A percentile compares a stretch with the other conserved stretches of the same genome.
Conservation (phyloP, 1,140 invertebrate species). For the Drosophila ficusphila region DNA sequence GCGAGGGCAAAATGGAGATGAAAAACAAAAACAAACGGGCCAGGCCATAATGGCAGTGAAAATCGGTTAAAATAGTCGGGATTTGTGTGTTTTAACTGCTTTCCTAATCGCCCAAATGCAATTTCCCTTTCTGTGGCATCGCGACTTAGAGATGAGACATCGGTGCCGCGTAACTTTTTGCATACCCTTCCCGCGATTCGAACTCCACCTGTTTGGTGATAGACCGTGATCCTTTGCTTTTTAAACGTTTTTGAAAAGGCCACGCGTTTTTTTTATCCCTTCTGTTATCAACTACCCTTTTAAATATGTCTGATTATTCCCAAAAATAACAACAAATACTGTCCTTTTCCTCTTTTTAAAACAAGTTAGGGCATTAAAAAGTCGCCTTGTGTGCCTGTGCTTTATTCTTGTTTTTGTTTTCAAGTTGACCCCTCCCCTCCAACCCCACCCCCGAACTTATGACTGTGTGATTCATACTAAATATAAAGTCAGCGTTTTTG, state of each 20-base stretch:
- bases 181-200: slow-evolving; percentile 42
- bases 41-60: slow-evolving; percentile 32
- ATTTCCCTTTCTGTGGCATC: slow-evolving; percentile 31
- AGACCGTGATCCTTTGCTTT: background rate
- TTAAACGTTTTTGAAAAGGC: background rate
- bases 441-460: slow-evolving; percentile 10
- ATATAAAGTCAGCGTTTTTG: slow-evolving; percentile 71
- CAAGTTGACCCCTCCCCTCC: slow-evolving; percentile 35
- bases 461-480: slow-evolving; percentile 67
- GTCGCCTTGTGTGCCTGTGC: slow-evolving; percentile 20
- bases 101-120: background rate
- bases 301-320: too few relatives aligned
- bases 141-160: slow-evolving; percentile 56
- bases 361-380: slow-evolving; percentile 35
- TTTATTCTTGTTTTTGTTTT: slow-evolving; percentile 59
- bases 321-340: too few relatives aligned
- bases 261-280: background rate
- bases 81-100: background rate
- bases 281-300: background rate
- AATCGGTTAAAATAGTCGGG: slow-evolving; percentile 1
- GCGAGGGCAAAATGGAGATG: slow-evolving; percentile 22
- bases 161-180: slow-evolving; percentile 60
- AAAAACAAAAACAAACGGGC: slow-evolving; percentile 62
- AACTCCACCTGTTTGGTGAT: slow-evolving; percentile 30
- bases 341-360: background rate